These are phyloP conservation scores for Scomber scombrus DNA, from an alignment of 2,113 vertebrate genomes.

Conservation along the genomic window DNA sequence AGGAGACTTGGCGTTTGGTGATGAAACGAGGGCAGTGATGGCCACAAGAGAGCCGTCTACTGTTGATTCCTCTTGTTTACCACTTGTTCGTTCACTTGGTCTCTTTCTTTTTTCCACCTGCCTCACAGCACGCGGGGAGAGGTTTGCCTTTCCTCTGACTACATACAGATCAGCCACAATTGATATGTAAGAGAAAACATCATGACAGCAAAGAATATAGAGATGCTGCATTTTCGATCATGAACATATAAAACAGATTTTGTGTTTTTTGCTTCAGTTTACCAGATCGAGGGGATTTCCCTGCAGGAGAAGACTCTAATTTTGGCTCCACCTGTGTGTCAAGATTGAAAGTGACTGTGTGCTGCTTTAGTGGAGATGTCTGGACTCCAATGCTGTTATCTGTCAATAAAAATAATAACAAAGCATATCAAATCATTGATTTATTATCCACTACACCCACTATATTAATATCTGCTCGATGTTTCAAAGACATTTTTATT, in stretches of 20 bases:
- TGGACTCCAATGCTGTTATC: conserved; percentile 24
- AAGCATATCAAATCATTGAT: neutral
- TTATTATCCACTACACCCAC: neutral
- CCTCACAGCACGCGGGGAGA: conserved; percentile 29
- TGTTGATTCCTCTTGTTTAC: neutral
- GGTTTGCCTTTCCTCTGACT: conserved; percentile 63
- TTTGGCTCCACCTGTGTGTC: conserved; percentile 19
- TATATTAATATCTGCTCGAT: too few species aligned
- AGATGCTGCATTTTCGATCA: neutral
- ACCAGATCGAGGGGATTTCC: conserved; percentile 62
- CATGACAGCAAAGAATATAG: neutral
- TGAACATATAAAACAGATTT: neutral
- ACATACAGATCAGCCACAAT: conserved; percentile 12
- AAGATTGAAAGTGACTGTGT: conserved; percentile 22
- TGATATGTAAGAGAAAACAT: neutral
- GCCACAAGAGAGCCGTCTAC: neutral
- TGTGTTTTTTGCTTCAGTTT: conserved; percentile 23
- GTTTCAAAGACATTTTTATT: too few species aligned
- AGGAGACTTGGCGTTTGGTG: conserved; percentile 56
- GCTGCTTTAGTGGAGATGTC: conserved; percentile 54
- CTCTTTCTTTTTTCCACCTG: conserved; percentile 21
- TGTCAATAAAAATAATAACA: conserved; percentile 44
- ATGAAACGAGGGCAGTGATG: conserved; percentile 5
- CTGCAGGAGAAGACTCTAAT: neutral
- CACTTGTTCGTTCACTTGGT: conserved; percentile 8